Evolutionary conservation across 2,797 vertebrate genomes (phyloP), one percentile per base, ranked within the genome.

Genomic region (Enteromius thamalakanensis): DNA sequence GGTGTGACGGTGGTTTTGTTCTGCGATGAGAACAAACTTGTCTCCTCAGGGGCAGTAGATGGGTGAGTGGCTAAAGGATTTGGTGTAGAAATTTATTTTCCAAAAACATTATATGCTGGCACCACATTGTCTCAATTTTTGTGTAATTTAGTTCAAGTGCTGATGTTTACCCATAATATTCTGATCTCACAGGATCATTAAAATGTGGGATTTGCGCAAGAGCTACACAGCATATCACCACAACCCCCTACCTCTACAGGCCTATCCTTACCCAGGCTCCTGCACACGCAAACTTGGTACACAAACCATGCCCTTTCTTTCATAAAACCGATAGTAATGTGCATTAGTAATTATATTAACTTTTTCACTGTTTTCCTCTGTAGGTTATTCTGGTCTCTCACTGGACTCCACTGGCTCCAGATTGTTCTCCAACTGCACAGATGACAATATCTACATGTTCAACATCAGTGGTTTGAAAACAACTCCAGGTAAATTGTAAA

Each of bases 1-100:
- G 98, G 98, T 53, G 98, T 99, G 79, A 99, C 98, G 0, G 98
- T 97, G 82, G 98, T 99, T 86, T 86, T 99, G 86, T 97, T 99
- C 91, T 96, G 94, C 76, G 97, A 99, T 1, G 94, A 98, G 82
- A 94, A 97, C 90, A 97, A 94, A 0, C 94, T 99, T 80, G 93
- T 99, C 86, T 99, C 98, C 29, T 96, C 98, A 2, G 98, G 98
- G 86, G 98, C 98, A 3, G 98, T 99, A 40, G 98, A 99, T 85
- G 97, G 98, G 98, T 99, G 92, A 95, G 93, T 85, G 68, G 3
- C 15, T 15, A 26, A 40, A 12, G 12, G 21, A 58, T 37, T n/a
- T 37, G 9, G 9, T 32, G 11, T 76, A 23, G 40, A 40, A 9
- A 26, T 26, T 15, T 69, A 1, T 69, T 62, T 17, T 49, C 7